Conservation (phyloP, 2,113 vertebrate genomes). For the Pterocles gutturalis region DNA sequence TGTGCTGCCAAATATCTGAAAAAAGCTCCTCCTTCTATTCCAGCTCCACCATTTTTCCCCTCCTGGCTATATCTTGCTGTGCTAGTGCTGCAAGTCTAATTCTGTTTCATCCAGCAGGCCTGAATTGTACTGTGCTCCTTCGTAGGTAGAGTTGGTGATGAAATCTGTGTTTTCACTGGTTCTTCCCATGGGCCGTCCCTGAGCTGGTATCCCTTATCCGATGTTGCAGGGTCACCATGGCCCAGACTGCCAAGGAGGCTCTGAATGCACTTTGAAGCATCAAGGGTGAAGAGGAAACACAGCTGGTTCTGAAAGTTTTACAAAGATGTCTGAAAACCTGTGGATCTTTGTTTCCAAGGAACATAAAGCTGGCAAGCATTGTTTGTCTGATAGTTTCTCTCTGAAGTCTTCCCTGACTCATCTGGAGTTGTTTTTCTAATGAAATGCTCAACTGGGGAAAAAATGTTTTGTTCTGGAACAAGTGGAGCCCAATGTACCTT, state of each 20-base stretch:
- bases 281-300: not conserved
- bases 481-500: not conserved
- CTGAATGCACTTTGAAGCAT: not conserved
- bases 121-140: not conserved
- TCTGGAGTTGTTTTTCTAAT: not conserved
- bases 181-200: fast-evolving
- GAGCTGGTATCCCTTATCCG: fast-evolving
- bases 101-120: fast-evolving
- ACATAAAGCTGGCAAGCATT: not conserved
- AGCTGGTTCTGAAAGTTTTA: not conserved
- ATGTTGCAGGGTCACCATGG: not conserved
- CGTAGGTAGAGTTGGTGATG: fast-evolving
- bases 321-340: not conserved
- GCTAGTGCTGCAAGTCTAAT: not conserved
- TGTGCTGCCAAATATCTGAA: not conserved
- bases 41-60: not conserved
- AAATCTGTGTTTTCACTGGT: not conserved
- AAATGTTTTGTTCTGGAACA: not conserved
- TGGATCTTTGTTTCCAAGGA: not conserved
- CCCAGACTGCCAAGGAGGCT: not conserved
- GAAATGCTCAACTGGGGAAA: not conserved
- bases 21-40: not conserved
- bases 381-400: not conserved
- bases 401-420: not conserved
- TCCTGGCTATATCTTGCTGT: not conserved